Percentiles rank a stretch among this genome's conserved stretches.
phyloP scores from a whole-genome alignment of 2,113 vertebrate genomes.

The Ornithorhynchus anatinus region DNA sequence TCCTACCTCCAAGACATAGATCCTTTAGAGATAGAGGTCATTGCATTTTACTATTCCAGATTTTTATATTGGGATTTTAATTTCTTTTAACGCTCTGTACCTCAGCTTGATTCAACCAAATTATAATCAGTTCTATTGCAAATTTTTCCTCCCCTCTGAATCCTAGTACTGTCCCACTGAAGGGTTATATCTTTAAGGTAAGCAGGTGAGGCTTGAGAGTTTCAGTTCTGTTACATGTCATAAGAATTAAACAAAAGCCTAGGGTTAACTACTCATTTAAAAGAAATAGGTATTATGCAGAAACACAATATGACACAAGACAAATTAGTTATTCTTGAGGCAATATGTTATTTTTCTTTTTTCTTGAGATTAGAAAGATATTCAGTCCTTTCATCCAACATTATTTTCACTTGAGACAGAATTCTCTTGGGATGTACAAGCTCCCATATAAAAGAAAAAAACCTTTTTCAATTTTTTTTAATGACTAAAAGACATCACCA shows the following conservation, averaged over 20 bases:
- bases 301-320: slow-evolving; percentile 10
- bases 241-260: slow-evolving; percentile 6
- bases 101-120: slow-evolving; percentile 3
- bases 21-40: too few relatives aligned
- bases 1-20: too few relatives aligned
- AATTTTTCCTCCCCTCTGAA: slow-evolving; percentile 2
- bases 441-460: background rate
- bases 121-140: slow-evolving; percentile 13
- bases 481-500: background rate
- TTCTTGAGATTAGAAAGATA: background rate
- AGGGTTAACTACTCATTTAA: slow-evolving; percentile 36
- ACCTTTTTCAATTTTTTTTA: slow-evolving; percentile 3
- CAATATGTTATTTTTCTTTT: background rate
- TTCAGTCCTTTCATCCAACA: background rate
- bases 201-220: background rate
- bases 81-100: background rate
- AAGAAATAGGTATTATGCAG: background rate
- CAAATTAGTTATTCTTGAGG: slow-evolving; percentile 20
- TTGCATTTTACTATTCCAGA: too few relatives aligned
- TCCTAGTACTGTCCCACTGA: background rate
- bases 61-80: background rate
- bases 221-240: background rate
- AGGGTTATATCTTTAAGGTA: background rate
- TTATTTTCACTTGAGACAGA: background rate
- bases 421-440: background rate